These are phyloP conservation scores for Sisyra nigra DNA, from an alignment of 2,888 invertebrate species.

Conservation along the genomic window DNA sequence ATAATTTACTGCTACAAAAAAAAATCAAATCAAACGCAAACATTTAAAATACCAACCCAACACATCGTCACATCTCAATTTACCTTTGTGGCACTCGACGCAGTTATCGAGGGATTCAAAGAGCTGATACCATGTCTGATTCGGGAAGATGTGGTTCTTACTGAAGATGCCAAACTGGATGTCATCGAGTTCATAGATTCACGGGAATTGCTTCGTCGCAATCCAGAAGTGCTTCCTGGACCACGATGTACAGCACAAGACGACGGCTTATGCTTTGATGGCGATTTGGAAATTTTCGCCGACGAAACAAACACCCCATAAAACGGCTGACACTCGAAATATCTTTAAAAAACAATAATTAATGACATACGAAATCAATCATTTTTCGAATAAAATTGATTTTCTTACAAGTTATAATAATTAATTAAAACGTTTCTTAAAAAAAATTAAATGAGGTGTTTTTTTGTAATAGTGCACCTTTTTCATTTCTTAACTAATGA, in stretches of 20 bases:
- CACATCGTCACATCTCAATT: too few relatives aligned
- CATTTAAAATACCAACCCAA: too few relatives aligned
- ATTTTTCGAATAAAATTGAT: too few relatives aligned
- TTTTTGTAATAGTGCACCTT: too few relatives aligned
- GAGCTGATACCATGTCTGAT: conserved; percentile 63
- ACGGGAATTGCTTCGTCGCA: conserved; percentile 63
- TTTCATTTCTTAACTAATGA: too few relatives aligned
- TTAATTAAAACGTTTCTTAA: too few relatives aligned
- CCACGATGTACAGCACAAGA: conserved; percentile 47
- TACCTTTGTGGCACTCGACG: conserved; percentile 18
- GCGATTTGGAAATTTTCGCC: conserved; percentile 77
- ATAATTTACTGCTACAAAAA: too few relatives aligned
- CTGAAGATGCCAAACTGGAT: conserved; percentile 24
- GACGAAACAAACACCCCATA: conserved; percentile 89
- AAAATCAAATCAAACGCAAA: too few relatives aligned
- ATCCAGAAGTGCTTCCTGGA: conserved; percentile 34
- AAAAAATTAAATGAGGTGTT: too few relatives aligned
- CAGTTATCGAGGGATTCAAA: conserved; percentile 43
- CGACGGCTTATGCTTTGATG: conserved; percentile 50
- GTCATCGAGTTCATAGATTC: conserved; percentile 58
- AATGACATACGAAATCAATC: background rate
- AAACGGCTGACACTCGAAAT: conserved; percentile 82
- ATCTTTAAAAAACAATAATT: conserved; percentile 39
- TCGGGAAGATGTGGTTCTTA: conserved; percentile 51
- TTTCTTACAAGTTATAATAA: too few relatives aligned